phyloP scores from a whole-genome alignment of 2,888 invertebrate species.

The Andrena fulva region DNA sequence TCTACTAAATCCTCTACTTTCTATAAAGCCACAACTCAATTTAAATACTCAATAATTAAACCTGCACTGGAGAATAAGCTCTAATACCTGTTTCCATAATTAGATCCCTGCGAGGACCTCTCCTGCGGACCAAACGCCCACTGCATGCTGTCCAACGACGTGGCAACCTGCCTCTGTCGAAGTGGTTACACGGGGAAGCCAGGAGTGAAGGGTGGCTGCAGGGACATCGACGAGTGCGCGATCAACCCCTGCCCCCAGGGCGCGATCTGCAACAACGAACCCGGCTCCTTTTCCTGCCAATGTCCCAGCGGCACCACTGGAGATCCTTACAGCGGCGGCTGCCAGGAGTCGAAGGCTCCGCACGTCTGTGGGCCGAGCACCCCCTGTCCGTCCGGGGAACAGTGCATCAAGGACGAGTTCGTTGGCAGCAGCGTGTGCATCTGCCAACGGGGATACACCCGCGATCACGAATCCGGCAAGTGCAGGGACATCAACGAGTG shows the following conservation, averaged over 20 bases:
- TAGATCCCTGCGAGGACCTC: conserved; percentile 95
- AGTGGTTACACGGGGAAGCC: conserved; percentile 92
- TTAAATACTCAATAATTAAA: not conserved
- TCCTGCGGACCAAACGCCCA: conserved; percentile 95
- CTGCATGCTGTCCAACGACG: conserved; percentile 93
- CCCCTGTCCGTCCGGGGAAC: conserved; percentile 94
- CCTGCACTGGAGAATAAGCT: not conserved
- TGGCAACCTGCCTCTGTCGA: conserved; percentile 93
- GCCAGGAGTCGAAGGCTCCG: conserved; percentile 88
- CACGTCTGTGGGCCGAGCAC: conserved; percentile 90
- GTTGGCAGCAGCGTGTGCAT: conserved; percentile 93
- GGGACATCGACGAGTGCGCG: conserved; percentile 95
- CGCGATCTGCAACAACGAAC: conserved; percentile 95
- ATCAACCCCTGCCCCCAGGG: conserved; percentile 93
- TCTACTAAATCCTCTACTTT: not conserved
- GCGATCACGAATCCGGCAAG: conserved; percentile 90
- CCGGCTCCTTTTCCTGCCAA: conserved; percentile 94
- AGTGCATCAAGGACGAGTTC: conserved; percentile 92
- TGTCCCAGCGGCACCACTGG: conserved; percentile 93
- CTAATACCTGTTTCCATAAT: not conserved
- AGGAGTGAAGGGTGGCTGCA: conserved; percentile 89
- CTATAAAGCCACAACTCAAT: no score
- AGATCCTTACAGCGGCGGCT: conserved; percentile 93
- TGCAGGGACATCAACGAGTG: conserved; percentile 96
- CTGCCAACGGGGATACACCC: conserved; percentile 94